phyloP scores from a whole-genome alignment of 2,113 vertebrate species.

The Pterophyllum scalare region DNA sequence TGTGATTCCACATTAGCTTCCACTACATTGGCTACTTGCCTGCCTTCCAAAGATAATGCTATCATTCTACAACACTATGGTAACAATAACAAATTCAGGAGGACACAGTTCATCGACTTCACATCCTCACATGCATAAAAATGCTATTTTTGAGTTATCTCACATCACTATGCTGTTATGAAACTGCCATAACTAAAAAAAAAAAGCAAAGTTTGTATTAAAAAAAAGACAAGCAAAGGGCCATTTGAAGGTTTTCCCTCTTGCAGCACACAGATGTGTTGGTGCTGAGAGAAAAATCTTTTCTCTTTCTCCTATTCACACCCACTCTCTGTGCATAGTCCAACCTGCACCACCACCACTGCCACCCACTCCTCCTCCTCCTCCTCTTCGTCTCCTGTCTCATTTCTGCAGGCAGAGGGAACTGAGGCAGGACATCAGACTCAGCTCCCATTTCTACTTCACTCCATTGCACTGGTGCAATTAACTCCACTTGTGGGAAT shows the following conservation, averaged over 20 bases:
- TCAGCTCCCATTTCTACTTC: conserved; percentile 58
- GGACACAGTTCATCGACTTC: neutral
- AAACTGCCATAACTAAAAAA: neutral
- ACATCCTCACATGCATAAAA: neutral
- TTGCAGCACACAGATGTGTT: conserved; percentile 7
- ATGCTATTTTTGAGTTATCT: neutral
- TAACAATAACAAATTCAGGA: neutral
- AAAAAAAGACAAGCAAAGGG: neutral
- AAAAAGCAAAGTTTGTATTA: fast-evolving
- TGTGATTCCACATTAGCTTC: neutral
- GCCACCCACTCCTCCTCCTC: neutral
- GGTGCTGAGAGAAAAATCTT: neutral
- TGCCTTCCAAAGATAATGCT: neutral
- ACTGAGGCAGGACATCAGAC: conserved; percentile 59
- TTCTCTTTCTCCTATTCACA: conserved; percentile 10
- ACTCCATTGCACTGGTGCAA: conserved; percentile 76
- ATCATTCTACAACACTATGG: neutral
- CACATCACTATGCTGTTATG: neutral
- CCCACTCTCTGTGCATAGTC: conserved; percentile 33
- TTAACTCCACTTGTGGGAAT: conserved; percentile 74
- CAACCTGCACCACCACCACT: neutral
- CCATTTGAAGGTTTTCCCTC: neutral
- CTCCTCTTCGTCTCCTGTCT: conserved; percentile 20
- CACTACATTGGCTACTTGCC: neutral
- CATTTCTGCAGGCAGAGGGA: conserved; percentile 45